Base-by-base conservation (phyloP, 2,888 invertebrate genomes). In the Sminthurinus aureus region DNA sequence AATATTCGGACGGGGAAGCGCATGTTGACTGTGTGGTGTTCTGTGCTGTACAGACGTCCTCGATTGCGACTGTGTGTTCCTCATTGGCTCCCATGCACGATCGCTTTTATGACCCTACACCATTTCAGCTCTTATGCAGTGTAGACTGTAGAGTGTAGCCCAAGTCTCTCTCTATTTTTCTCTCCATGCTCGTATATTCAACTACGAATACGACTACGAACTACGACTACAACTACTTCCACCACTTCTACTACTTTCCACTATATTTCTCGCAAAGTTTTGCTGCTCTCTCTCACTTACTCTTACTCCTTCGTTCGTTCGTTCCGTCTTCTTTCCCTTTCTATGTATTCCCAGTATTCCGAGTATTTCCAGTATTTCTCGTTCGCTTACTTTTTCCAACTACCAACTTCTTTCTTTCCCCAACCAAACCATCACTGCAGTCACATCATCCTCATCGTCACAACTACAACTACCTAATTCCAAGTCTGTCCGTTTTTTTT, bases 31-130 rank as follows among this genome's bases (percentile, higher is more conserved):
- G 81, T 81, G 26, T 24, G 24, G 38, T 38, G 38, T 38, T 38
- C 38, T 38, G 3, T 6, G 38, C 6, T 38, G 3, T 38, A 69
- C 69, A 82, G 84, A 75, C 78, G 79, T 78, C 80, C 71, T 84
- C 84, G 81, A 85, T 83, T 86, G 86, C 86, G 86, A 85, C 86
- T 86, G 86, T 84, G 85, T 81, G 84, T 83, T 83, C 85, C 84
- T 81, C 83, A 85, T 86, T 85, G 85, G 84, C 78, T 85, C 84
- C 84, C 84, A 85, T 83, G 83, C 84, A 84, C 83, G 81, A 83
- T 83, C 83, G 82, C 86, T 84, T 84, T 85, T 85, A 86, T 81
- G 85, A 84, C 84, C 85, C 82, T 83, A 83, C 80, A 84, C 85
- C 85, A 85, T 85, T 85, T 84, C 85, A 83, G 80, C 82, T 82